Conservation (phyloP, 2,797 vertebrate genomes). For the Schizopygopsis pylzovi region DNA sequence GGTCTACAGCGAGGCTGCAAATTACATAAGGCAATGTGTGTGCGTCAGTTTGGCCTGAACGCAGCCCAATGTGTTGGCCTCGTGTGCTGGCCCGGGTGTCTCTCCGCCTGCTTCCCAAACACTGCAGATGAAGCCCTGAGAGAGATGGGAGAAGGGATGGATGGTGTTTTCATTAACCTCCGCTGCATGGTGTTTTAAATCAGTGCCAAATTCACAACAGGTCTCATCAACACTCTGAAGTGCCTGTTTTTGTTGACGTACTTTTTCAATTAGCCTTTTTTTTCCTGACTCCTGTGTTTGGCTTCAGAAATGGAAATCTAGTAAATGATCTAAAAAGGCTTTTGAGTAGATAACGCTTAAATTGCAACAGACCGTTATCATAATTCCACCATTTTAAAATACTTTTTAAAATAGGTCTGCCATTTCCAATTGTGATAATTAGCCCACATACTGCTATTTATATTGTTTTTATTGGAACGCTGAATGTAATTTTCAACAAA, state of each 20-base stretch:
- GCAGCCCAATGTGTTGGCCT: conserved; percentile 41
- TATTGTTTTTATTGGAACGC: conserved; percentile 15
- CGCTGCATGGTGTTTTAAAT: conserved; percentile 28
- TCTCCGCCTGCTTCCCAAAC: conserved; percentile 48
- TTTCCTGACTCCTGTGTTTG: not conserved
- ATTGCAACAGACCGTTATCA: conserved; percentile 10
- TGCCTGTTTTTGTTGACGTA: conserved; percentile 8
- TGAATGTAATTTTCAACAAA: conserved; percentile 24
- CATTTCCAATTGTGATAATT: conserved; percentile 37
- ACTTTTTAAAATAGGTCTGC: conserved; percentile 33
- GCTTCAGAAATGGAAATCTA: conserved; percentile 27
- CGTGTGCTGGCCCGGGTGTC: conserved; percentile 50
- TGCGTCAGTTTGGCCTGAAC: conserved; percentile 55
- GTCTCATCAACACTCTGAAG: not conserved
- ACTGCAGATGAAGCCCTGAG: conserved; percentile 39
- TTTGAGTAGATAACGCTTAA: conserved; percentile 23
- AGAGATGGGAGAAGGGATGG: conserved; percentile 8
- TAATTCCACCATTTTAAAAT: conserved; percentile 36
- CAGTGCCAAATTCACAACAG: conserved; percentile 8
- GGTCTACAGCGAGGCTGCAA: conserved; percentile 58
- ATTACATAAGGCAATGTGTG: conserved; percentile 58
- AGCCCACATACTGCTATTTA: conserved; percentile 31
- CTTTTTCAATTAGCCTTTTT: not conserved
- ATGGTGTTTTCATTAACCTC: conserved; percentile 29
- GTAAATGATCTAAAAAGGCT: conserved; percentile 3